Percentiles rank a stretch among this genome's conserved stretches.
Conservation (phyloP, 2,113 vertebrate genomes). For the Melanocharis versteri region DNA sequence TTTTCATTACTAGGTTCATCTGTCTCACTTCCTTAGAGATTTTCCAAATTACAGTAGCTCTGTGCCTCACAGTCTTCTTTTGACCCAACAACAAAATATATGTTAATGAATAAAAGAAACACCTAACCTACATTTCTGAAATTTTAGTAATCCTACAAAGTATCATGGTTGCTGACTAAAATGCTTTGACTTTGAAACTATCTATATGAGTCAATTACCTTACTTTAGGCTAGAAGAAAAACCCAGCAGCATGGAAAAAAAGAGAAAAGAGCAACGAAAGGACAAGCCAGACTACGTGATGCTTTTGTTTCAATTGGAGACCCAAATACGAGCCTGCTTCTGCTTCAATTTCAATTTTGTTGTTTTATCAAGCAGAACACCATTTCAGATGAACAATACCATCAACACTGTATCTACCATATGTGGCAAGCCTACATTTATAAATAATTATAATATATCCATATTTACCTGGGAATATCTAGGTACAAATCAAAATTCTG, state of each 20-base stretch:
- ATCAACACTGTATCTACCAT: background rate
- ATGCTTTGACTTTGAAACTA: background rate
- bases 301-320: background rate
- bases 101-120: background rate
- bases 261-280: background rate
- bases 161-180: background rate
- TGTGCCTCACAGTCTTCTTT: background rate
- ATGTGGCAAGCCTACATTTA: background rate
- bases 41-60: background rate
- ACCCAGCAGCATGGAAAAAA: background rate
- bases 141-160: background rate
- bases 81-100: background rate
- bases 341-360: background rate
- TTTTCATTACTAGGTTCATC: background rate
- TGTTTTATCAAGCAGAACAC: conserved; percentile 2
- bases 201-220: background rate
- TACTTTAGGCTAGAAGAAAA: background rate
- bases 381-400: background rate
- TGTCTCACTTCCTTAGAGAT: background rate
- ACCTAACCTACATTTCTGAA: background rate
- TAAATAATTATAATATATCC: background rate
- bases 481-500: background rate
- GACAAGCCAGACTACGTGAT: background rate
- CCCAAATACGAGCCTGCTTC: background rate
- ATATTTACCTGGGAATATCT: background rate